Conservation (phyloP, 2,888 invertebrate species). For the Apotomis capreana region DNA sequence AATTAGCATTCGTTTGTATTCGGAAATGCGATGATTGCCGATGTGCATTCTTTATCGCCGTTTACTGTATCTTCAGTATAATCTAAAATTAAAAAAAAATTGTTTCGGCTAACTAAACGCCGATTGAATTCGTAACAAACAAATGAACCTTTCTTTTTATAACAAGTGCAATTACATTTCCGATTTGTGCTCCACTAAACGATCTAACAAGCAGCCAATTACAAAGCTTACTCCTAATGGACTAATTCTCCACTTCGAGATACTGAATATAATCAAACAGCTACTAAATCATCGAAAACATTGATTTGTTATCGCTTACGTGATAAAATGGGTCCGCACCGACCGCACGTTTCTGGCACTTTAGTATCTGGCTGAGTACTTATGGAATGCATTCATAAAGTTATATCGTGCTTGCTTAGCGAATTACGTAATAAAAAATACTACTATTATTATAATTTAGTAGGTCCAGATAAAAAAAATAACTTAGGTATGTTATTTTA, state of each 20-base stretch:
- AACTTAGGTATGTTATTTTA: no score
- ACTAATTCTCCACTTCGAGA: slow-evolving; percentile 36
- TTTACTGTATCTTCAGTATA: not conserved
- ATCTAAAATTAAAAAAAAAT: not conserved
- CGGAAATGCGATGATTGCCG: no score
- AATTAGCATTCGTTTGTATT: no score
- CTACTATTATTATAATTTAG: no score
- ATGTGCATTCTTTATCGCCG: no score
- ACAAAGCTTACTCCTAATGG: slow-evolving; percentile 39
- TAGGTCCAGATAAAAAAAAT: no score
- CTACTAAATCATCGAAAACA: slow-evolving; percentile 40
- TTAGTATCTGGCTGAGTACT: no score
- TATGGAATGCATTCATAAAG: no score
- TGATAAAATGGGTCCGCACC: slow-evolving; percentile 20
- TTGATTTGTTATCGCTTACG: slow-evolving; percentile 41
- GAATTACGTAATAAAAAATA: no score
- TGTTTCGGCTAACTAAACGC: not conserved
- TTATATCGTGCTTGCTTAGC: no score
- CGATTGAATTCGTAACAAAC: slow-evolving; percentile 18
- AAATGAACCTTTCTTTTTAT: slow-evolving; percentile 18
- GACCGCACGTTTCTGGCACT: not conserved
- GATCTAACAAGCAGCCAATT: slow-evolving; percentile 32
- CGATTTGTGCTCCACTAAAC: slow-evolving; percentile 31
- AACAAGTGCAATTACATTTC: slow-evolving; percentile 24
- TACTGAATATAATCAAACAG: slow-evolving; percentile 39